These are phyloP conservation scores for Conus betulinus DNA, from an alignment of 1,140 invertebrate species.

Conservation along the genomic window DNA sequence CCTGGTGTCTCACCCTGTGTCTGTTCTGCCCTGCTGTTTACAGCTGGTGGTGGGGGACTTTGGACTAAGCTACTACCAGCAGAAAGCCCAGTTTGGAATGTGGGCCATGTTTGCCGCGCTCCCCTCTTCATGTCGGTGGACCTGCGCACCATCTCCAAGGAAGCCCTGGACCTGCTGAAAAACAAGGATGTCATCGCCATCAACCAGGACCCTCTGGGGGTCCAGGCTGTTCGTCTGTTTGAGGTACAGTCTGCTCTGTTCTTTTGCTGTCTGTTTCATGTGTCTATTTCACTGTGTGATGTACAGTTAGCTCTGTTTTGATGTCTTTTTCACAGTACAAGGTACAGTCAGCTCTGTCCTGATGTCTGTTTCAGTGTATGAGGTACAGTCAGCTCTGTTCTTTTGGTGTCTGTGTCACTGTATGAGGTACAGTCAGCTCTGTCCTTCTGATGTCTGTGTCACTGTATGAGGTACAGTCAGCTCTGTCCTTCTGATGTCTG, in stretches of 20 bases:
- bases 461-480: too few species aligned
- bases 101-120: slow-evolving; percentile 97
- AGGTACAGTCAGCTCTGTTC: too few species aligned
- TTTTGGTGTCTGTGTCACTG: too few species aligned
- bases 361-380: too few species aligned
- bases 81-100: slow-evolving; percentile 97
- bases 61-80: slow-evolving; percentile 95
- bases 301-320: too few species aligned
- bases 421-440: too few species aligned
- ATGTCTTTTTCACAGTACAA: too few species aligned
- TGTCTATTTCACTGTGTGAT: too few species aligned
- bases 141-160: slow-evolving; percentile 89
- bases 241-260: slow-evolving; percentile 18
- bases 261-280: background rate
- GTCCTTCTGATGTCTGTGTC: too few species aligned
- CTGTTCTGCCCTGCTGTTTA: background rate
- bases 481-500: too few species aligned
- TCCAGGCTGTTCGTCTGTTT: slow-evolving; percentile 80
- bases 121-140: slow-evolving; percentile 98
- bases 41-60: slow-evolving; percentile 97
- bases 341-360: too few species aligned
- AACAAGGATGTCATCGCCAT: slow-evolving; percentile 96
- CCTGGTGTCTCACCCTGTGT: background rate
- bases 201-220: slow-evolving; percentile 95
- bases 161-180: slow-evolving; percentile 93